Evolutionary conservation across 2,113 vertebrate genomes (phyloP).

Genomic region (Otolemur garnettii): DNA sequence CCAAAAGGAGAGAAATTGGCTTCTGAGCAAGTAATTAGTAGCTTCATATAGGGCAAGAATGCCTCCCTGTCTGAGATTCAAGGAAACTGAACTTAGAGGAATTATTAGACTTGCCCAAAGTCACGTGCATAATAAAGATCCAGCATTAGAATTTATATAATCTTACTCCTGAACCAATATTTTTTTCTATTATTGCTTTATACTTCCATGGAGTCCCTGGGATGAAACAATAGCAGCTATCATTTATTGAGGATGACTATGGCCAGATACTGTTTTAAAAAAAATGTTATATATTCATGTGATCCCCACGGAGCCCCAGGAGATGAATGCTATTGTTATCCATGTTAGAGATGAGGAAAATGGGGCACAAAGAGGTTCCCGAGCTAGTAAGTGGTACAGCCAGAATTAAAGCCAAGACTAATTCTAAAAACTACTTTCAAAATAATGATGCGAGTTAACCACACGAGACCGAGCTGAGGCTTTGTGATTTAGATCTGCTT

Average conservation of each 20-base stretch:
- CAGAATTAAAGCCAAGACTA: background rate
- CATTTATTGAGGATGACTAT: background rate
- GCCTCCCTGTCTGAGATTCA: background rate
- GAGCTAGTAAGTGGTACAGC: background rate
- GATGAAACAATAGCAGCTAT: background rate
- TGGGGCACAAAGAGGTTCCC: background rate
- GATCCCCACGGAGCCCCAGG: background rate
- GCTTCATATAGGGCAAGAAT: background rate
- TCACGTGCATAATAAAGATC: background rate
- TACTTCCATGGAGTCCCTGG: background rate
- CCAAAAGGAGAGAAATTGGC: background rate
- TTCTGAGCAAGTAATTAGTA: background rate
- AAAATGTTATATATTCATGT: background rate
- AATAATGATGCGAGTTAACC: background rate
- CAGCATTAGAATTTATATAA: background rate
- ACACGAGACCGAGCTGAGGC: background rate
- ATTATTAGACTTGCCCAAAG: background rate
- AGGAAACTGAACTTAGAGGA: background rate
- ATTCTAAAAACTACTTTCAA: background rate
- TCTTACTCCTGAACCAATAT: background rate
- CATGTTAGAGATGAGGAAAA: background rate
- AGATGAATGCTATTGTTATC: background rate
- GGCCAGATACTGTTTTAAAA: background rate
- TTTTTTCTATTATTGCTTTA: conserved; percentile 18
- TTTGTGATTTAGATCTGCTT: background rate